These are phyloP conservation scores for Poecilia latipinna DNA, from an alignment of 2,113 vertebrate species.

Conservation along the genomic window DNA sequence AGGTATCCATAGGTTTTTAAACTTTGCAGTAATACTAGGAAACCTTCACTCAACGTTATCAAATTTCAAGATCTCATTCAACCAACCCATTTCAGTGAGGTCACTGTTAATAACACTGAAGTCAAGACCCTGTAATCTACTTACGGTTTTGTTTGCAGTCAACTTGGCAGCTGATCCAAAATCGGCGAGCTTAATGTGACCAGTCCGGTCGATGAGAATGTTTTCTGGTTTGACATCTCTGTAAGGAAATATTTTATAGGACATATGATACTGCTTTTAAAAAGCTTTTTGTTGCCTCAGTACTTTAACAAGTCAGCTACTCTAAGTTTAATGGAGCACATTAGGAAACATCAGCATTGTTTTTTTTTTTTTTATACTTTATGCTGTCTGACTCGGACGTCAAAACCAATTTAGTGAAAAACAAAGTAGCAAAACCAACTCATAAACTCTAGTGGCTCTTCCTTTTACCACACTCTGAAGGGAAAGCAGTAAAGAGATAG, in stretches of 20 bases:
- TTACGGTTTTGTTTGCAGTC: slow-evolving; percentile 87
- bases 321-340: slow-evolving; percentile 41
- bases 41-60: not conserved
- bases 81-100: not conserved
- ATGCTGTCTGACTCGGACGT: slow-evolving; percentile 25
- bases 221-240: slow-evolving; percentile 97
- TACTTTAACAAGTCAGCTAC: slow-evolving; percentile 25
- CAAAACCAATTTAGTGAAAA: slow-evolving; percentile 19
- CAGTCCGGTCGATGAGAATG: slow-evolving; percentile 92
- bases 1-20: not conserved
- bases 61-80: too few species aligned
- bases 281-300: slow-evolving; percentile 21
- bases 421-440: not conserved
- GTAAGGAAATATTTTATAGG: slow-evolving; percentile 51
- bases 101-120: slow-evolving; percentile 2
- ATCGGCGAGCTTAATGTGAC: slow-evolving; percentile 94
- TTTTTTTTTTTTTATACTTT: slow-evolving; percentile 18
- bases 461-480: not conserved
- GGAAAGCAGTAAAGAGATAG: not conserved
- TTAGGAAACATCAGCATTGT: slow-evolving; percentile 29
- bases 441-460: not conserved
- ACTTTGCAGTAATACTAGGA: not conserved
- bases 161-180: slow-evolving; percentile 94
- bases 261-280: slow-evolving; percentile 54
- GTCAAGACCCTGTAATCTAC: slow-evolving; percentile 37